Conservation (phyloP, 2,888 invertebrate species). For the Cephus rjabovi region DNA sequence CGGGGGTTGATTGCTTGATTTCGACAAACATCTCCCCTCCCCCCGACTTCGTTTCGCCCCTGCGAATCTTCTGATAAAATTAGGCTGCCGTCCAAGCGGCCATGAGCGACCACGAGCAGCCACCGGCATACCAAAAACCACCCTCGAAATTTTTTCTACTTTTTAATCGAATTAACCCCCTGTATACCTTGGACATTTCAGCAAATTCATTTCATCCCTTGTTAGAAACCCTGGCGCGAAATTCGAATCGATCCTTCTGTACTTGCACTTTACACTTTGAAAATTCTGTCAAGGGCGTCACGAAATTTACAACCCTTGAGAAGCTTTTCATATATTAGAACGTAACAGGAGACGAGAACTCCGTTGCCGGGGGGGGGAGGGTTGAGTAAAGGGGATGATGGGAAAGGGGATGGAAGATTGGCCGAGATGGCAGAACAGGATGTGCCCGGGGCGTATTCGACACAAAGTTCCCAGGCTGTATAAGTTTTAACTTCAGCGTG, state of each 20-base stretch:
- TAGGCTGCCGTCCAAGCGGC: conserved; percentile 52
- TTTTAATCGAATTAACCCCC: conserved; percentile 53
- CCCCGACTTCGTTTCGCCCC: conserved; percentile 13
- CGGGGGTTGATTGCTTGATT: conserved; percentile 57
- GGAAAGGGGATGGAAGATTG: conserved; percentile 41
- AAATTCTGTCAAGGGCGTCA: neutral
- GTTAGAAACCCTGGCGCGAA: too few relatives aligned
- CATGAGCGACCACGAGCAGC: conserved; percentile 25
- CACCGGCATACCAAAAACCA: conserved; percentile 52
- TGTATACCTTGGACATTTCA: too few relatives aligned
- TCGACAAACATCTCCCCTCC: conserved; percentile 54
- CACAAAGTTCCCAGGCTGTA: conserved; percentile 53
- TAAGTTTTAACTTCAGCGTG: conserved; percentile 51
- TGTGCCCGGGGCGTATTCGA: conserved; percentile 54
- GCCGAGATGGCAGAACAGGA: conserved; percentile 48
- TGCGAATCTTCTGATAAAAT: conserved; percentile 36
- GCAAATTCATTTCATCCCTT: too few relatives aligned
- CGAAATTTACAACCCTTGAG: neutral
- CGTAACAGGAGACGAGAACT: neutral
- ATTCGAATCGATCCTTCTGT: too few relatives aligned
- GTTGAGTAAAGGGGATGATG: conserved; percentile 13
- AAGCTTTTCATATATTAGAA: neutral
- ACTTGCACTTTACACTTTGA: too few relatives aligned
- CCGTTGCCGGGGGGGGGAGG: neutral
- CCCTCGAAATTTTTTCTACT: conserved; percentile 38